Evolutionary conservation across 2,888 invertebrate genomes (phyloP), one percentile per base, ranked within the genome.

Genomic region (Drosophila subsilvestris): DNA sequence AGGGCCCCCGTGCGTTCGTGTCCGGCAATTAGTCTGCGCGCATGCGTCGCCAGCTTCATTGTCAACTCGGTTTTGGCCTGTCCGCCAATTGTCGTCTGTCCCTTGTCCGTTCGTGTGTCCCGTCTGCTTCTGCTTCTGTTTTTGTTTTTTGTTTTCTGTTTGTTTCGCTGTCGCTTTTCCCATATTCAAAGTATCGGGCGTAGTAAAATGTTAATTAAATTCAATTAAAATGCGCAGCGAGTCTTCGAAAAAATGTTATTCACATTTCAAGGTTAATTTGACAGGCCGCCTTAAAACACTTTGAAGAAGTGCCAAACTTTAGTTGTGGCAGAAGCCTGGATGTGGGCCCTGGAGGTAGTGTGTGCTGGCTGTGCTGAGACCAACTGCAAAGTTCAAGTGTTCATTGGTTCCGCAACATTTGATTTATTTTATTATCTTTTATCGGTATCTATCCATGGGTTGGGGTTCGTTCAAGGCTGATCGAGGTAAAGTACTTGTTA

Each of bases 201-300:
- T 77, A 77, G 67, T 71, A 63, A 82, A 83, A 86, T 84, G 76
- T 81, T 88, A 88, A 86, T 86, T 86, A 88, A 88, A 87, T 87
- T 88, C 82, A 86, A 86, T 86, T 88, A 86, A 86, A 86, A 86
- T 86, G 85, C 85, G 89, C 73, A 51, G 78, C 87, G 76, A 69
- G 89, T 88, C 82, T 87, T 88, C 85, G 89, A 85, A 81, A 66
- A 88, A 87, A 82, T 85, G 89, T 88, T 88, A 88, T 85, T 84
- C 78, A 70, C 63, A 69, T 70, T 87, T 86, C 89, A 86, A 86
- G 85, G 89, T 87, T 87, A 88, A 85, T 79, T 87, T 61, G 87
- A 59, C 78, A 76, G 66, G 53, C 47, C 56, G 48, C 55, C 67
- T 55, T 43, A 22, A 49, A 77, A 14, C 79, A 66, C 67, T 81